Evolutionary conservation across 2,797 vertebrate genomes (phyloP).

Genomic region (Pseudotriccus pelzelni): DNA sequence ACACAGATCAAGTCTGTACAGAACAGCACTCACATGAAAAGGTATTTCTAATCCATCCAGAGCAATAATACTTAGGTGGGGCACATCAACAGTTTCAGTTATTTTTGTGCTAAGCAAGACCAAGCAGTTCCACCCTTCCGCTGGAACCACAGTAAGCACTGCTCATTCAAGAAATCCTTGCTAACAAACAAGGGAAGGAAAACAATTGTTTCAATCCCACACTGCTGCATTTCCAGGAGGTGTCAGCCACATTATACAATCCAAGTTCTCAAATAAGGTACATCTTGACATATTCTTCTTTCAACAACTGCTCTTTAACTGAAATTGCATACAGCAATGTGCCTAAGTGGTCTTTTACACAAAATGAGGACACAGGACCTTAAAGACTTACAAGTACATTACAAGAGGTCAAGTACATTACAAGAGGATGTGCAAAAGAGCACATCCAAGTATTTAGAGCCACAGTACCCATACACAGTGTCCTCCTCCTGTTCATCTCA

Average conservation of each 20-base stretch:
- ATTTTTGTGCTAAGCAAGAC: conserved; percentile 40
- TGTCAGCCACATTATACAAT: conserved; percentile 31
- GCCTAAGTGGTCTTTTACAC: neutral
- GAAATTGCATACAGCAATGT: neutral
- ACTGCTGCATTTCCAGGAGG: conserved; percentile 48
- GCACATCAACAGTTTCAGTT: conserved; percentile 30
- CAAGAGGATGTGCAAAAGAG: neutral
- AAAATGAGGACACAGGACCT: neutral
- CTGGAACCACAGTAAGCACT: neutral
- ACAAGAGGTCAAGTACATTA: neutral
- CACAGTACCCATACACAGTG: neutral
- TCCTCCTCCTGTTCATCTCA: neutral
- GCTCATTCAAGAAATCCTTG: conserved; percentile 34
- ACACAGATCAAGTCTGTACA: conserved; percentile 10
- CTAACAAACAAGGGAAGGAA: conserved; percentile 60
- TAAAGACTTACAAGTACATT: neutral
- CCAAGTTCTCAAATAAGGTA: neutral
- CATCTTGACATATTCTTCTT: neutral
- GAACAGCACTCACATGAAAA: neutral
- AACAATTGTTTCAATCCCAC: conserved; percentile 16
- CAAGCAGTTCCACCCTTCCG: conserved; percentile 51
- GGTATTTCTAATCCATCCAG: conserved; percentile 25
- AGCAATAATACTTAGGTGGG: conserved; percentile 12
- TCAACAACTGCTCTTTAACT: neutral
- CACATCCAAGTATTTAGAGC: neutral